These are phyloP conservation scores for Campodea augens DNA, from an alignment of 1,140 invertebrate genomes.

Conservation along the genomic window DNA sequence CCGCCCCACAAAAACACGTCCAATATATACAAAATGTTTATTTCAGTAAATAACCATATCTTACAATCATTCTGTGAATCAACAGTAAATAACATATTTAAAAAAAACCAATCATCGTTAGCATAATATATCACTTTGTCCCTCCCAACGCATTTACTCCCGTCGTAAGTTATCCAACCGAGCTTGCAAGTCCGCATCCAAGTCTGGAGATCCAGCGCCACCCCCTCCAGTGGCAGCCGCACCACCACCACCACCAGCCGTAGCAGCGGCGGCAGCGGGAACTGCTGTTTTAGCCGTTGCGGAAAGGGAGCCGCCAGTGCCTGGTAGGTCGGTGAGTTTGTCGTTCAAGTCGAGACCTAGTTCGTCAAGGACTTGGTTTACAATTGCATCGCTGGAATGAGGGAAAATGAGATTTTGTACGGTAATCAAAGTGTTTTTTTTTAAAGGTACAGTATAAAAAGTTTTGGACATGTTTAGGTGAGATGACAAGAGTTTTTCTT, in stretches of 20 bases:
- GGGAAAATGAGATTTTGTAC: too few relatives aligned
- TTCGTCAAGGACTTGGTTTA: conserved; percentile 88
- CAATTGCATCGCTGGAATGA: conserved; percentile 59
- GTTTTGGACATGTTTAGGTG: too few relatives aligned
- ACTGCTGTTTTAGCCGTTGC: conserved; percentile 30
- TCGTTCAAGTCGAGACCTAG: conserved; percentile 84
- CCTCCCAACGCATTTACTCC: too few relatives aligned
- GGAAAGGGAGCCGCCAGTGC: conserved; percentile 35
- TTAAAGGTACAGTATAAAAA: too few relatives aligned
- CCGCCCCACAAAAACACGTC: too few relatives aligned
- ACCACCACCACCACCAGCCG: conserved; percentile 17
- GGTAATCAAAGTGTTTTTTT: too few relatives aligned
- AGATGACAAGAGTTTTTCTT: neutral
- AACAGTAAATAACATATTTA: too few relatives aligned
- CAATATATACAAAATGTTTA: too few relatives aligned
- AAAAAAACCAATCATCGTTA: too few relatives aligned
- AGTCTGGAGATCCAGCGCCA: conserved; percentile 46
- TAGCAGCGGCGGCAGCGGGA: conserved; percentile 31
- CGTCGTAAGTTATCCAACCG: conserved; percentile 79
- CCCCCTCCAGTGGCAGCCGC: conserved; percentile 19
- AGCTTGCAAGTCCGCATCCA: conserved; percentile 87
- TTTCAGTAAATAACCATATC: too few relatives aligned
- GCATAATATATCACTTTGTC: too few relatives aligned
- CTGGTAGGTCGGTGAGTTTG: conserved; percentile 68
- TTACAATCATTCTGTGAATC: too few relatives aligned